Evolutionary conservation across 2,113 vertebrate genomes (phyloP).

Genomic region (Grantiella picta): DNA sequence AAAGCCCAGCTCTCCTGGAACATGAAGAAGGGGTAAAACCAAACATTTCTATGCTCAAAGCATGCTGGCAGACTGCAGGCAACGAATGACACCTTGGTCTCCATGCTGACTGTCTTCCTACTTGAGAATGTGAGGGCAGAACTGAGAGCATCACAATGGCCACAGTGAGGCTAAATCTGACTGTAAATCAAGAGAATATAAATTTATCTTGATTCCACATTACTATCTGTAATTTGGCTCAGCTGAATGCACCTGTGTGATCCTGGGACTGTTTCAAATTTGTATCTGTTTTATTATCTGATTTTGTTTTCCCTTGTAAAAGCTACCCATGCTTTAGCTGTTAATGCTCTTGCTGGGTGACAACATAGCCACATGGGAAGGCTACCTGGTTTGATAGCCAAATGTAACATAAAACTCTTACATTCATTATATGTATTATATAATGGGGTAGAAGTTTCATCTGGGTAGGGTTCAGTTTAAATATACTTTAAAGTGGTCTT

Average conservation of each 20-base stretch:
- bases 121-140: background rate
- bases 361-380: background rate
- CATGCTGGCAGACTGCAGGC: background rate
- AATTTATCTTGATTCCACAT: background rate
- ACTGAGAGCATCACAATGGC: background rate
- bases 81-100: background rate
- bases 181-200: background rate
- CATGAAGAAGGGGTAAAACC: background rate
- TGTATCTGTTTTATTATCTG: background rate
- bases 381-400: background rate
- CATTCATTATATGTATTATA: background rate
- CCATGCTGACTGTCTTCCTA: background rate
- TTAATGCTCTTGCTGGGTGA: background rate
- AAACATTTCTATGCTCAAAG: background rate
- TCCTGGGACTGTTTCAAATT: background rate
- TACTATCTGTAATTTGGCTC: background rate
- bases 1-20: background rate
- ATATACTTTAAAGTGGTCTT: conserved; percentile 29
- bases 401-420: background rate
- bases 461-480: background rate
- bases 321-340: background rate
- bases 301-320: background rate
- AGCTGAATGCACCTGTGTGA: background rate
- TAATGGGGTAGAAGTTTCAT: background rate
- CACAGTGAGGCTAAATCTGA: background rate